Evolutionary conservation across 2,797 vertebrate genomes (phyloP).

Genomic region (Pipistrellus nathusii): DNA sequence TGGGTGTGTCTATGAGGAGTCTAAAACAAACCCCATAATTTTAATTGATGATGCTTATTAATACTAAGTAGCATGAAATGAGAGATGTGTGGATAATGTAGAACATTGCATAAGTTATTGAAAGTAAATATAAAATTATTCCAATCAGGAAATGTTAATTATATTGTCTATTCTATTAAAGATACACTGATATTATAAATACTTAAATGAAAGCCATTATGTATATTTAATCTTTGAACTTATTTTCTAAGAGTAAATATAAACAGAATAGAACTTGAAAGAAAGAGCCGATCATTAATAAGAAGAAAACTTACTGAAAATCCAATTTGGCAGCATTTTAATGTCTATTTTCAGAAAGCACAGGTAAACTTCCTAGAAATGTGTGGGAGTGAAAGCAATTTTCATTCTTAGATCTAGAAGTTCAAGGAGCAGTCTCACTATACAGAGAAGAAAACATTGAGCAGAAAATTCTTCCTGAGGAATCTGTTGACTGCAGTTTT

Average conservation of each 20-base stretch:
- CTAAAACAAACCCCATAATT: neutral
- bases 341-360: constrained; percentile 35
- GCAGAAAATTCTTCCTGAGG: constrained; percentile 59
- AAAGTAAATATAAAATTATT: neutral
- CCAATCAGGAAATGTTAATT: neutral
- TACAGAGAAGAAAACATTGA: constrained; percentile 52
- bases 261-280: neutral
- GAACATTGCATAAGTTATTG: neutral
- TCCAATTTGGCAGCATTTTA: neutral
- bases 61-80: neutral
- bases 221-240: constrained; percentile 18
- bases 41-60: neutral
- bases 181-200: neutral
- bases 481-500: constrained; percentile 65
- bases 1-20: neutral
- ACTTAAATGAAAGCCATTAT: neutral
- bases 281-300: neutral
- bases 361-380: constrained; percentile 6
- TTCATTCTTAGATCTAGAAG: constrained; percentile 68
- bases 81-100: neutral
- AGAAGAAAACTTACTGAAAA: constrained; percentile 27
- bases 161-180: neutral
- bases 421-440: constrained; percentile 52
- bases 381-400: neutral
- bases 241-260: neutral